Evolutionary conservation across 2,113 vertebrate species (phyloP).

Genomic region (Choloepus hoffmanni): DNA sequence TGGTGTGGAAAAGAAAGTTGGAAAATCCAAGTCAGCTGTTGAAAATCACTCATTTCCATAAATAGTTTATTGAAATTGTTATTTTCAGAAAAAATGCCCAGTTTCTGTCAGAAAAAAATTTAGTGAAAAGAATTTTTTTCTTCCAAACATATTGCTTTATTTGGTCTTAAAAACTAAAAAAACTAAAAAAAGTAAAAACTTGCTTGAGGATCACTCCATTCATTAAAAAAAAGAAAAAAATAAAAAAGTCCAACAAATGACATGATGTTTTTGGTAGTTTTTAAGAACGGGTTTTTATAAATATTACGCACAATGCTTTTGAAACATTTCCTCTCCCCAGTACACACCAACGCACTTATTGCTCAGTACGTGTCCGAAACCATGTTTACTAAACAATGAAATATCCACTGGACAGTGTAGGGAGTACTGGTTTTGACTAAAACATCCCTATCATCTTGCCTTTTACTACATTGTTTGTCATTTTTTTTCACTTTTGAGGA

Average conservation of each 20-base stretch:
- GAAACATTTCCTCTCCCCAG: background rate
- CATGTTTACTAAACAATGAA: constrained; percentile 33
- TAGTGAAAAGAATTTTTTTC: constrained; percentile 17
- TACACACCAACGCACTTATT: background rate
- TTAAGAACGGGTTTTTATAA: background rate
- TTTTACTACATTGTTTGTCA: background rate
- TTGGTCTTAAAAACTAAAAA: background rate
- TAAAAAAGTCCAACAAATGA: background rate
- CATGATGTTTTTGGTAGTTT: background rate
- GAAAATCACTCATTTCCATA: constrained; percentile 55
- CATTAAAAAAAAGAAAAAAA: background rate
- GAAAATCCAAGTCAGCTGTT: constrained; percentile 11
- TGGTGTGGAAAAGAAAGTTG: background rate
- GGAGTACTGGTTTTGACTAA: background rate
- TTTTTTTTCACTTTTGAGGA: constrained; percentile 33
- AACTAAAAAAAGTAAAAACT: background rate
- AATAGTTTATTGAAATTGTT: constrained; percentile 3
- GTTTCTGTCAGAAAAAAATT: constrained; percentile 46
- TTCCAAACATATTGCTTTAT: constrained; percentile 46
- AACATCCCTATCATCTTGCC: background rate
- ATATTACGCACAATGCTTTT: background rate
- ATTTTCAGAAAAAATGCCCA: constrained; percentile 27
- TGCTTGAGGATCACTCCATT: background rate
- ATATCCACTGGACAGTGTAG: background rate
- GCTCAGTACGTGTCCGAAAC: background rate